A percentile compares a stretch with the other conserved stretches of the same genome.
Evolutionary conservation across 1,140 invertebrate species (phyloP).

Genomic region (Danaus melanippus): DNA sequence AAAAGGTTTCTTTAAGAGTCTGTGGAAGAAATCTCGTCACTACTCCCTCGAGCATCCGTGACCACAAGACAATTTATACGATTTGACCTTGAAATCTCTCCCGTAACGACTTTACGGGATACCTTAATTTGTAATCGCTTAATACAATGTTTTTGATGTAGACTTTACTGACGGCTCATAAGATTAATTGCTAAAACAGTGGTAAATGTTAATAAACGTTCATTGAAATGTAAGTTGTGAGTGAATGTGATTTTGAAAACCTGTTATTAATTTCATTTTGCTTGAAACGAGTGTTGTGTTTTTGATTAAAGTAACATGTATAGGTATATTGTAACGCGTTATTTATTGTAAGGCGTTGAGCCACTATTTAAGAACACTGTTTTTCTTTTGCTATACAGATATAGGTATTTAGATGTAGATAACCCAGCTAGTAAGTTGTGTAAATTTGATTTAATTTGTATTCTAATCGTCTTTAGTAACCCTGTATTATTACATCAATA

Average conservation of each 20-base stretch:
- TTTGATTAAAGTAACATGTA: slow-evolving; percentile 16
- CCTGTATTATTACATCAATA: slow-evolving; percentile 14
- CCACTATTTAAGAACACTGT: slow-evolving; percentile 25
- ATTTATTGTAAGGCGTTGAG: slow-evolving; percentile 40
- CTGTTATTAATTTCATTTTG: slow-evolving; percentile 13
- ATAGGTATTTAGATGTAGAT: slow-evolving; percentile 68
- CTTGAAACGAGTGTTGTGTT: slow-evolving; percentile 11
- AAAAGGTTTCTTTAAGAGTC: slow-evolving; percentile 86
- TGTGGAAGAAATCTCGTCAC: slow-evolving; percentile 87
- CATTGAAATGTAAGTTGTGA: slow-evolving; percentile 24
- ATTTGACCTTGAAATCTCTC: slow-evolving; percentile 33
- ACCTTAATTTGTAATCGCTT: slow-evolving; percentile 7
- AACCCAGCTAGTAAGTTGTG: slow-evolving; percentile 49
- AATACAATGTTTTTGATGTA: slow-evolving; percentile 8
- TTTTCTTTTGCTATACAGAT: slow-evolving; percentile 37
- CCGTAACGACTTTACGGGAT: slow-evolving; percentile 18
- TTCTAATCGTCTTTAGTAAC: slow-evolving; percentile 8
- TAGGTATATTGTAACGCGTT: slow-evolving; percentile 34
- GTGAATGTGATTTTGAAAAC: slow-evolving; percentile 36
- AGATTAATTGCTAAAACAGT: slow-evolving; percentile 10
- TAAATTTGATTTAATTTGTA: slow-evolving; percentile 23
- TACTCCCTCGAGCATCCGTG: slow-evolving; percentile 83
- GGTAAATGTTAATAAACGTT: slow-evolving; percentile 18
- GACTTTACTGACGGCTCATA: slow-evolving; percentile 10
- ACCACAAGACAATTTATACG: slow-evolving; percentile 30